Base-by-base conservation (phyloP, 2,797 vertebrate genomes). In the Holocentrus rufus region DNA sequence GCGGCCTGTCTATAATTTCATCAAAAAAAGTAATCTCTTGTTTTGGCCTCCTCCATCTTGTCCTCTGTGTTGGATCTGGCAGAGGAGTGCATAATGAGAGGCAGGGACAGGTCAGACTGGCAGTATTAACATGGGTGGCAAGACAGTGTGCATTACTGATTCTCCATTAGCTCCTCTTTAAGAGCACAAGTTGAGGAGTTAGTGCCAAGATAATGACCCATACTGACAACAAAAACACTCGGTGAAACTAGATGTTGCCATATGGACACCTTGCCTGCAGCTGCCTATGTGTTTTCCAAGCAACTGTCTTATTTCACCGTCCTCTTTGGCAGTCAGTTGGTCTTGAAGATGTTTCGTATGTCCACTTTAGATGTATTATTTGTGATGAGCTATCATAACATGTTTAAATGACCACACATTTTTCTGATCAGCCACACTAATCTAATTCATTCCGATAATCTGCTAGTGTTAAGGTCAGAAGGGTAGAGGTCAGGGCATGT, bases 1-100 rank as follows among this genome's bases (percentile, higher is more conserved):
- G 59, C 82, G 81, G 69, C 53, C 89, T 76, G 81, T 71, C 67
- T 74, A 85, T 92, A 84, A 91, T 92, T 89, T 90, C 75, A 92
- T 89, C 81, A 85, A 82, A 88, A 80, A 85, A 82, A 76, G 71
- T 89, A 90, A 93, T 89, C 85, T 80, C 74, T 76, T 69, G 50
- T 89, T 84, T 84, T 74, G 47, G 30, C 31, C 34, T 44, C 68
- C 56, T 82, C 31, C 11, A 3, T 75, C 60, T 78, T 75, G 47
- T 78, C 64, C 69, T 65, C 44, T 36, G 59, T 46, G 63, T 47
- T 67, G 63, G 44, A 58, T 79, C 46, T 61, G 56, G 68, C 54
- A 14, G 50, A 18, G 49, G 71, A 59, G 63, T 59, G 81, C 65
- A 34, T 71, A 50, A 83, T 75, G 81, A 83, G 66, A 27, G 18